Base-by-base conservation (phyloP, 2,888 invertebrate species). In the Coenonympha arcania region DNA sequence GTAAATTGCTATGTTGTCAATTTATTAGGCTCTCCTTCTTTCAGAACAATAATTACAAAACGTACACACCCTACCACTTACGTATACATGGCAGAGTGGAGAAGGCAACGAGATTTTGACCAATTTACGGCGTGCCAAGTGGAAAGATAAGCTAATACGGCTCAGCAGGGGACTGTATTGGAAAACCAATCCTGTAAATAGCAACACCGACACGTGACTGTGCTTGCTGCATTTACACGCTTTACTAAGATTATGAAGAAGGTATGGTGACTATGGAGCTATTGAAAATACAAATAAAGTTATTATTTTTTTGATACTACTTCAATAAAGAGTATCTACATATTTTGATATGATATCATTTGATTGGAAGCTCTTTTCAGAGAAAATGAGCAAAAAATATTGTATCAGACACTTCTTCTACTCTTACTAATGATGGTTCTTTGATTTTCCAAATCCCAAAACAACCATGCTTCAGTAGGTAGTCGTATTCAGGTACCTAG, bases 81-180 rank as follows among this genome's bases (percentile, higher is more conserved):
- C 66, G 68, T 70, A 72, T 75, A 79, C 76, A 72, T 73, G 69
- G 70, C 66, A 70, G 71, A 81, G 74, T 80, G 75, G 70, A 76
- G 80, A 69, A 81, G 76, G 73, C 73, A 79, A 70, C 70, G 78
- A 83, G 85, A 85, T 86, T 85, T 84, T 86, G 86, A 86, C 86
- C 86, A 86, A 86, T 83, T 84, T 86, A 85, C 79, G 75, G 77
- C 76, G 86, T 85, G 86, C 86, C 83, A 84, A 82, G 77, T 80
- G 79, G 77, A 84, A 85, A 86, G 86, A 86, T 86, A 86, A 84
- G 85, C 81, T 81, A 83, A 85, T 83, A 73, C 77, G 67, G 68
- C 68, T 76, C 65, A 72, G 36, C 36, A 28, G 77, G 68, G 72
- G 71, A 71, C 62, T 74, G 74, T 81, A 80, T 81, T 73, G 75